Evolutionary conservation across 2,888 invertebrate species (phyloP), one percentile per base, ranked within the genome.

Genomic region (Phortica magna): DNA sequence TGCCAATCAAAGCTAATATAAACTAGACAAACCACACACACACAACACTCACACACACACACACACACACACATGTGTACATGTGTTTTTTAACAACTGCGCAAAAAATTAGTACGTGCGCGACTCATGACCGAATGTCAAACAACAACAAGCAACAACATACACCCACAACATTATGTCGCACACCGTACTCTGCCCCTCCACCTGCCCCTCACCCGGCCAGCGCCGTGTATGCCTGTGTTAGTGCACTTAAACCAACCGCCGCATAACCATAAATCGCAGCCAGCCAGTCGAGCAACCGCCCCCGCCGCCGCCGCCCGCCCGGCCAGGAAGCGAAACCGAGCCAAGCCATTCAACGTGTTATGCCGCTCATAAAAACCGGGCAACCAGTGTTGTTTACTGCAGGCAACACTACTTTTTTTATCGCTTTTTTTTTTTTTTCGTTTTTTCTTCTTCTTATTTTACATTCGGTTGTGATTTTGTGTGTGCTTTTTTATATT

Each of bases 261-360:
- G 64, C 84, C 85, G 80, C 85, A 85, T 83, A 84, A 82, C 87
- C 83, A 85, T 87, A 84, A 85, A 84, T 87, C 85, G 80, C 78
- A 59, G 78, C 77, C 78, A 73, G 81, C 78, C 77, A 7, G 65
- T 57, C 43, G 22, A 31, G 31, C 42, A 12, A 42, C 0, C 42
- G 68, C 19, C 39, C n/a, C 42, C 72, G 31, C 39, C 39, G 39
- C 1, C 39, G 4, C 22, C 17, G 43, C 10, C 22, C 41, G 43
- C 41, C 10, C 17, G 3, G 14, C 65, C 14, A 22, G 7, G 2
- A 17, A 22, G 22, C 65, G 7, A 64, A 65, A 65, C n/a, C 39
- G 31, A 14, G 41, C 14, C 39, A 65, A 14, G 41, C 42, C 65
- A 48, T 9, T 12, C 9, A 48, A 67, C 42, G 73, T 31, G 61